Conservation (phyloP, 2,797 vertebrate species). For the Acanthurus lineatus region DNA sequence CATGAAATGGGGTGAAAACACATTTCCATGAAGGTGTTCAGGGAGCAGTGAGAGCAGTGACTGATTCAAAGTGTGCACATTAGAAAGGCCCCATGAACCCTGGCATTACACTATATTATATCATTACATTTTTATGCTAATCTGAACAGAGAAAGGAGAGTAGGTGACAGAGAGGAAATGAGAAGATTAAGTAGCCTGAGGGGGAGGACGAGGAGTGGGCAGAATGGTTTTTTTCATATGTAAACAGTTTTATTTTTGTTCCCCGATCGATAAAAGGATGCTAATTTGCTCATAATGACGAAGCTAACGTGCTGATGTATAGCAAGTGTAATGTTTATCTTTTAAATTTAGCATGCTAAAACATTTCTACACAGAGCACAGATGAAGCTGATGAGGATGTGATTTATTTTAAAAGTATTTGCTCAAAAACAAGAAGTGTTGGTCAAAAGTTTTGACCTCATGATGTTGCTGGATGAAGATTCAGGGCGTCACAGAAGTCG, state of each 20-base stretch:
- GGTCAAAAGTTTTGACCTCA: too few relatives aligned
- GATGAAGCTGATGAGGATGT: background rate
- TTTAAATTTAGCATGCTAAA: background rate
- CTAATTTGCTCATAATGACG: too few relatives aligned
- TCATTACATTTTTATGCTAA: slow-evolving; percentile 68
- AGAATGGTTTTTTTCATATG: background rate
- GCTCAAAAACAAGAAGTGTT: too few relatives aligned
- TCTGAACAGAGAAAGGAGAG: slow-evolving; percentile 32
- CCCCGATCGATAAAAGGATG: background rate
- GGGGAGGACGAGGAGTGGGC: slow-evolving; percentile 12
- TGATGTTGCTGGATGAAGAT: too few relatives aligned
- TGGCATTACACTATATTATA: slow-evolving; percentile 44
- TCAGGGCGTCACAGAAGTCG: too few relatives aligned
- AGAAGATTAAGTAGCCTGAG: slow-evolving; percentile 4
- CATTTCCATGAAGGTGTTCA: slow-evolving; percentile 47
- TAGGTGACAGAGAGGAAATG: slow-evolving; percentile 24
- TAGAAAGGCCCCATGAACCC: slow-evolving; percentile 61
- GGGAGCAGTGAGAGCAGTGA: slow-evolving; percentile 24
- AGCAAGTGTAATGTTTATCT: too few relatives aligned
- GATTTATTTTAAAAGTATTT: background rate
- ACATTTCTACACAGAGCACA: too few relatives aligned
- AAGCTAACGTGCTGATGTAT: too few relatives aligned
- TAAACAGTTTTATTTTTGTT: background rate
- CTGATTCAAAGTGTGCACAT: slow-evolving; percentile 60
- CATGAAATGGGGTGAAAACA: slow-evolving; percentile 31